These are phyloP conservation scores for Apocrypta bakeri DNA, from an alignment of 1,140 invertebrate genomes.

Conservation along the genomic window DNA sequence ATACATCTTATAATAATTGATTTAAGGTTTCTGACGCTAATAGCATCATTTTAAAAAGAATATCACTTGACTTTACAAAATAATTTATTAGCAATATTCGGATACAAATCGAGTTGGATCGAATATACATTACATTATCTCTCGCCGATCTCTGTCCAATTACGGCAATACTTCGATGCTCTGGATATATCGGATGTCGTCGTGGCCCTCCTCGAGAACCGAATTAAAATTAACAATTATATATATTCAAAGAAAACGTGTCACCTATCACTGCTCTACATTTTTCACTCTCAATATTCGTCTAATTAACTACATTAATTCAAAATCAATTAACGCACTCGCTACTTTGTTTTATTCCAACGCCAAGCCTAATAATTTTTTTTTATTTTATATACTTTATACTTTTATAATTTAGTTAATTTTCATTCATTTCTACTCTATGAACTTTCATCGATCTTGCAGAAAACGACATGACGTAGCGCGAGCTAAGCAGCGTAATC, in stretches of 20 bases:
- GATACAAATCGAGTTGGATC: conserved; percentile 34
- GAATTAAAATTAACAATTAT: conserved; percentile 35
- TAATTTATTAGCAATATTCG: conserved; percentile 44
- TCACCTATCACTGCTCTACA: conserved; percentile 16
- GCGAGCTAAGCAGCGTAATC: background rate
- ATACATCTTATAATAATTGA: background rate
- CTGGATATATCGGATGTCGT: background rate
- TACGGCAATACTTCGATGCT: background rate
- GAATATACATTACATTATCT: conserved; percentile 22
- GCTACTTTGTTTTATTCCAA: conserved; percentile 14
- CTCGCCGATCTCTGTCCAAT: background rate
- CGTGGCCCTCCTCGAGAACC: conserved; percentile 3
- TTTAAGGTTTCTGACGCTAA: conserved; percentile 3
- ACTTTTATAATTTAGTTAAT: background rate
- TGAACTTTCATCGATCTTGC: conserved; percentile 43
- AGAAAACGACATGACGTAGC: conserved; percentile 20
- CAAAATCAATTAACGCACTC: background rate
- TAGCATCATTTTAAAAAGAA: conserved; percentile 17
- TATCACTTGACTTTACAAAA: conserved; percentile 40
- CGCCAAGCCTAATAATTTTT: conserved; percentile 16
- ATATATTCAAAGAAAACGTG: background rate
- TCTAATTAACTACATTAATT: conserved; percentile 22
- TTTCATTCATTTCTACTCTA: conserved; percentile 25
- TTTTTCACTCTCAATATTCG: background rate
- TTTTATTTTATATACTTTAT: background rate